Conservation (phyloP, 2,888 invertebrate genomes). For the Ectemnius cavifrons region DNA sequence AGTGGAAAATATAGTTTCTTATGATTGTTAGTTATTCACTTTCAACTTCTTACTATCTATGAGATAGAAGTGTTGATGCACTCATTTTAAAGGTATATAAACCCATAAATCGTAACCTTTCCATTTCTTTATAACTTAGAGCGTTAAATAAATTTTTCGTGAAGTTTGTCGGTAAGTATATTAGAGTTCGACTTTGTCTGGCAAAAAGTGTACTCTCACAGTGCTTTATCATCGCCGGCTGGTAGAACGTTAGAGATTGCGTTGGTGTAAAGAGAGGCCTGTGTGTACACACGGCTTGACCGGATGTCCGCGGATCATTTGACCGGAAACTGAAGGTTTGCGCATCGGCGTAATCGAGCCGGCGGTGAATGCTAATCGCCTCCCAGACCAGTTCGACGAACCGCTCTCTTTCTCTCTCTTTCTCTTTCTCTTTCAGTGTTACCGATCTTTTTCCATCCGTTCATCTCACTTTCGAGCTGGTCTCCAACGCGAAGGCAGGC, state of each 20-base stretch:
- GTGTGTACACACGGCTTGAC: constrained; percentile 33
- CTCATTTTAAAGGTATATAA: no score
- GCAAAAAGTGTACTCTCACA: neutral
- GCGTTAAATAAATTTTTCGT: no score
- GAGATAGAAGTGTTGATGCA: no score
- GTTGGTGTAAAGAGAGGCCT: constrained; percentile 23
- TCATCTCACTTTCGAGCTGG: neutral
- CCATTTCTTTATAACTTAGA: no score
- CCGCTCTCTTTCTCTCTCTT: neutral
- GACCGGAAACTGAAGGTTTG: constrained; percentile 74
- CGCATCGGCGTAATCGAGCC: constrained; percentile 68
- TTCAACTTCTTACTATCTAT: no score
- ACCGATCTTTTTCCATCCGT: neutral
- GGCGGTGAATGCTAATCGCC: constrained; percentile 62
- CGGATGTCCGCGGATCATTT: constrained; percentile 75
- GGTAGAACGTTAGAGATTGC: neutral
- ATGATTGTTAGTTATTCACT: no score
- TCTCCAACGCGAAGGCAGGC: neutral
- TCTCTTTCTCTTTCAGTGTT: neutral
- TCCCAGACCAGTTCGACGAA: neutral
- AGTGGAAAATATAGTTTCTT: neutral
- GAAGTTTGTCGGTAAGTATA: no score
- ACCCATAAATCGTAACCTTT: no score
- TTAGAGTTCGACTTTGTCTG: no score
- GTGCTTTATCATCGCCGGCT: neutral